Evolutionary conservation across 2,113 vertebrate species (phyloP).

Genomic region (Vidua macroura): DNA sequence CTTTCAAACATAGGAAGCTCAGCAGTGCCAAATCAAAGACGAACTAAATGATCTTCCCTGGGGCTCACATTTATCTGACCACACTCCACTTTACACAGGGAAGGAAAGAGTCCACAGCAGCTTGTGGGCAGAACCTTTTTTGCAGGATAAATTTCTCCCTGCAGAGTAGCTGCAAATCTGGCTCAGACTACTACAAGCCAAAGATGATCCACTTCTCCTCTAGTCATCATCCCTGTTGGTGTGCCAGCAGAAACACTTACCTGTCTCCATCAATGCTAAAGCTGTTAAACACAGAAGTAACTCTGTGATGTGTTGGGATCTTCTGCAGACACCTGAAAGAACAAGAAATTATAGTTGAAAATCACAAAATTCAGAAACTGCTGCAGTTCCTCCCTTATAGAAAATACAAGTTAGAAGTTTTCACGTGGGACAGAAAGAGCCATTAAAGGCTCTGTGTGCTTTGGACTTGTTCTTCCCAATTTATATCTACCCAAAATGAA

Average conservation of each 20-base stretch:
- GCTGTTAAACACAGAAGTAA: not conserved
- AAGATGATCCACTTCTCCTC: not conserved
- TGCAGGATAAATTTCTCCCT: not conserved
- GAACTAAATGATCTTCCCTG: not conserved
- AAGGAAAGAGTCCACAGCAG: not conserved
- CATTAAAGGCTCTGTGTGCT: not conserved
- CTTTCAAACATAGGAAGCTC: not conserved
- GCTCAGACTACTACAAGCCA: not conserved
- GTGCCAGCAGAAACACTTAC: not conserved
- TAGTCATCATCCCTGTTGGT: not conserved
- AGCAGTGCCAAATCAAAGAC: not conserved
- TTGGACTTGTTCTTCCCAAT: not conserved
- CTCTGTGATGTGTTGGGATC: not conserved
- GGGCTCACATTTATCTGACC: fast-evolving
- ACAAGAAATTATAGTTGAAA: not conserved
- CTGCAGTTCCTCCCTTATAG: not conserved
- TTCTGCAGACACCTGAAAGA: not conserved
- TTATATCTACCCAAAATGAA: not conserved
- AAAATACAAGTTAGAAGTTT: not conserved
- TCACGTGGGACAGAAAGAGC: not conserved
- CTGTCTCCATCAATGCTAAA: not conserved
- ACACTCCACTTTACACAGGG: not conserved
- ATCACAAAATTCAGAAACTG: not conserved
- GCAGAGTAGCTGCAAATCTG: not conserved
- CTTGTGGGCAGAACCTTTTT: not conserved